These are phyloP conservation scores for Chaetorhynchus papuensis DNA, from an alignment of 2,113 vertebrate genomes.

Conservation along the genomic window DNA sequence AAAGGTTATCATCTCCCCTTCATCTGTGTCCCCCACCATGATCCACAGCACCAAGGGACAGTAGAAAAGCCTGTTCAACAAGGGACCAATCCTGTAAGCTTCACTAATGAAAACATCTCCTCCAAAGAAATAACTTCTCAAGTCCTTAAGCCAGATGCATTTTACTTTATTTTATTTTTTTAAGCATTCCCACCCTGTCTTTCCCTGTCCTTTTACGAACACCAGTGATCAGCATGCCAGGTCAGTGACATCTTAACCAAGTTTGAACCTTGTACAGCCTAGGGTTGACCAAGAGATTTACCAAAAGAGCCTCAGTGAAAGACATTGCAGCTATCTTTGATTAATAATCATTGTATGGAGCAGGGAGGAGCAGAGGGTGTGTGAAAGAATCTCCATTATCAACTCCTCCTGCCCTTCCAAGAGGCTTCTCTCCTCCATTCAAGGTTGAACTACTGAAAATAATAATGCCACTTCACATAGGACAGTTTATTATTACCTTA, in stretches of 20 bases:
- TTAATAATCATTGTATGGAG: not conserved
- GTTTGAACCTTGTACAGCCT: not conserved
- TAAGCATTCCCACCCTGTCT: too few relatives aligned
- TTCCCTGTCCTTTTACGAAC: not conserved
- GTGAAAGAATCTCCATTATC: not conserved
- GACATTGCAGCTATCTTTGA: not conserved
- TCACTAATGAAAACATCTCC: not conserved
- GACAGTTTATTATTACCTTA: not conserved
- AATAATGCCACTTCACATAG: not conserved
- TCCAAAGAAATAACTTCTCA: not conserved
- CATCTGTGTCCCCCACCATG: not conserved
- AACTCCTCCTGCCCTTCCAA: not conserved
- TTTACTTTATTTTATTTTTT: not conserved
- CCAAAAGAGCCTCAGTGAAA: not conserved
- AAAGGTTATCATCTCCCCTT: not conserved
- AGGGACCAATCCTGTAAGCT: not conserved
- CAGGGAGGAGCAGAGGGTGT: too few relatives aligned
- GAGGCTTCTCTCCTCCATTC: not conserved
- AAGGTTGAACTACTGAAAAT: constrained; percentile 16
- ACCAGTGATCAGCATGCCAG: not conserved
- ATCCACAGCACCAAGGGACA: too few relatives aligned
- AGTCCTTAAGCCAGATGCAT: not conserved
- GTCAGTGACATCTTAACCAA: not conserved
- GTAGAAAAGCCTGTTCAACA: not conserved
- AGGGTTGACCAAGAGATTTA: not conserved